Evolutionary conservation across 2,888 invertebrate genomes (phyloP).

Genomic region (Tetranychus truncatus): DNA sequence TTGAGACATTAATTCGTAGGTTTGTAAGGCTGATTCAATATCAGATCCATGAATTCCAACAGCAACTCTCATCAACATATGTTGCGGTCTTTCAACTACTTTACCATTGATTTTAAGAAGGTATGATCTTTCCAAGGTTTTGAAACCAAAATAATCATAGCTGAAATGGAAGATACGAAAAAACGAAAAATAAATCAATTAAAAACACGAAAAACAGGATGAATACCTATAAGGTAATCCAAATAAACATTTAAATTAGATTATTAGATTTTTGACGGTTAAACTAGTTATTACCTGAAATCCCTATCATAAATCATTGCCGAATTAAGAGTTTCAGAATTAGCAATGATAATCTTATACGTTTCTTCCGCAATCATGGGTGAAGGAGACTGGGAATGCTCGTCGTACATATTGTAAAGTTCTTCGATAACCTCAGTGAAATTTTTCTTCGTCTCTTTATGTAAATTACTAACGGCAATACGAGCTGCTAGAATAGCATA

Average conservation of each 20-base stretch:
- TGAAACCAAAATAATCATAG: slow-evolving; percentile 98
- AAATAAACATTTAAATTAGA: too few species aligned
- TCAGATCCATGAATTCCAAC: slow-evolving; percentile 90
- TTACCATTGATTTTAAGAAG: slow-evolving; percentile 72
- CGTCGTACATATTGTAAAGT: slow-evolving; percentile 56
- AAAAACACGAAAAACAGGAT: not conserved
- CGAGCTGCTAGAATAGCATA: slow-evolving; percentile 55
- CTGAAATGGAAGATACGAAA: slow-evolving; percentile 27
- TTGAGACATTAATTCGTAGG: slow-evolving; percentile 85
- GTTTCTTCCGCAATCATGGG: slow-evolving; percentile 74
- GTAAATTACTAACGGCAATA: slow-evolving; percentile 87
- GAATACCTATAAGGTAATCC: not conserved
- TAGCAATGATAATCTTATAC: slow-evolving; percentile 57
- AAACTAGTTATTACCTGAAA: slow-evolving; percentile 38
- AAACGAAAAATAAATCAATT: slow-evolving; percentile 29
- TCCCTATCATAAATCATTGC: slow-evolving; percentile 92
- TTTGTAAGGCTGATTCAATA: slow-evolving; percentile 76
- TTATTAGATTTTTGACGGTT: not conserved
- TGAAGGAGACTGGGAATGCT: slow-evolving; percentile 47
- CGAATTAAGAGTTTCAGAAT: slow-evolving; percentile 77
- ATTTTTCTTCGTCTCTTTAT: slow-evolving; percentile 86
- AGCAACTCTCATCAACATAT: slow-evolving; percentile 93
- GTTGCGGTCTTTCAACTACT: slow-evolving; percentile 89
- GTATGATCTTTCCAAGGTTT: slow-evolving; percentile 86
- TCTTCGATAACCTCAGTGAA: slow-evolving; percentile 68